Evolutionary conservation across 2,888 invertebrate genomes (phyloP).

Genomic region (Pedicia rivosa): DNA sequence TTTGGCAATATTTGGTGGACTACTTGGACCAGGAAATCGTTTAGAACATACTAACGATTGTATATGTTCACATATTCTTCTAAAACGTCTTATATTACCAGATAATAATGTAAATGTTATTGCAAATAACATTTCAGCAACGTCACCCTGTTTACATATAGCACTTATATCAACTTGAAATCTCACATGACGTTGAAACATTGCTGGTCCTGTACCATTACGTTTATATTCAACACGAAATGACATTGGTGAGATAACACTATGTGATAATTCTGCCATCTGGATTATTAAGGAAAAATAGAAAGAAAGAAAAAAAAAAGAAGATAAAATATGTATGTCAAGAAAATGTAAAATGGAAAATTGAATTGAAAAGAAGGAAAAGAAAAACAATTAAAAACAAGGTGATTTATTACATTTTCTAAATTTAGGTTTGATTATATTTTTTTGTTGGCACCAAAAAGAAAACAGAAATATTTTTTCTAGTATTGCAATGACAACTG

Average conservation of each 20-base stretch:
- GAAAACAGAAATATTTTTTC: too few relatives aligned
- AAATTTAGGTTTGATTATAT: neutral
- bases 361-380: slow-evolving; percentile 1
- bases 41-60: slow-evolving; percentile 62
- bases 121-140: slow-evolving; percentile 64
- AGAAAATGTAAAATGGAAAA: slow-evolving; percentile 4
- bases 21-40: slow-evolving; percentile 31
- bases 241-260: slow-evolving; percentile 95
- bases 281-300: slow-evolving; percentile 35
- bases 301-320: neutral
- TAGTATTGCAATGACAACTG: too few relatives aligned
- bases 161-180: slow-evolving; percentile 83
- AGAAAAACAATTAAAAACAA: neutral
- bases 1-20: slow-evolving; percentile 27
- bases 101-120: slow-evolving; percentile 89
- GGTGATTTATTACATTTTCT: neutral
- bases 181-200: slow-evolving; percentile 92
- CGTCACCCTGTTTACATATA: slow-evolving; percentile 55
- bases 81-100: slow-evolving; percentile 87
- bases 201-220: slow-evolving; percentile 82
- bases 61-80: slow-evolving; percentile 91
- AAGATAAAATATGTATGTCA: slow-evolving; percentile 5
- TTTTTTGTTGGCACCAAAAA: too few relatives aligned
- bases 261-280: slow-evolving; percentile 94
- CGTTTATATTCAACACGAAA: slow-evolving; percentile 96